Conservation (phyloP, 2,888 invertebrate genomes). For the Scaptomyza flava region DNA sequence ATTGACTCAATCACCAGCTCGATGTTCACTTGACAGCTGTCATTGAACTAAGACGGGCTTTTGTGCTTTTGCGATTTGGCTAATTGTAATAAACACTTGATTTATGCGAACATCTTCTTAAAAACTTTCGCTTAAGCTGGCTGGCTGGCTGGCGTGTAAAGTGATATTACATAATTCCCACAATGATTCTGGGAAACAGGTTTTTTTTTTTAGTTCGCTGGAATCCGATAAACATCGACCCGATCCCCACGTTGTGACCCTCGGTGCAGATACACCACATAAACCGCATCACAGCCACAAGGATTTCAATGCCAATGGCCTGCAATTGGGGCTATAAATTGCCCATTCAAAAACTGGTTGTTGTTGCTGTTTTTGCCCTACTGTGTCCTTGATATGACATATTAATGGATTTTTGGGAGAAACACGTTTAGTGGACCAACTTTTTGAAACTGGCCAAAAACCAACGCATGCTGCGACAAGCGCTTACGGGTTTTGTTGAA, state of each 20-base stretch:
- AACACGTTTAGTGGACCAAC: constrained; percentile 61
- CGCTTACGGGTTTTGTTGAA: constrained; percentile 25
- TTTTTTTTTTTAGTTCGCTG: constrained; percentile 43
- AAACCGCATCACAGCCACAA: constrained; percentile 38
- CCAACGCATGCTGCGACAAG: background rate
- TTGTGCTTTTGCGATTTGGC: constrained; percentile 2
- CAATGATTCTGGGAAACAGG: constrained; percentile 69
- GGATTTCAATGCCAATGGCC: constrained; percentile 77
- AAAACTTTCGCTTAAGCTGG: constrained; percentile 39
- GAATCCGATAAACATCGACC: constrained; percentile 48
- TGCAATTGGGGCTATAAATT: constrained; percentile 70
- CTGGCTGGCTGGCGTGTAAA: constrained; percentile 47
- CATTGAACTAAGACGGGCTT: constrained; percentile 1
- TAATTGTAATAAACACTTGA: constrained; percentile 29
- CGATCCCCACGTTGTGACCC: constrained; percentile 52
- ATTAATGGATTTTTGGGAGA: constrained; percentile 55
- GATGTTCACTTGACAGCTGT: constrained; percentile 37
- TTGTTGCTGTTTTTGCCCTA: constrained; percentile 29
- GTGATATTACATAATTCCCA: constrained; percentile 64
- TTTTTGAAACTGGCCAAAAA: constrained; percentile 18
- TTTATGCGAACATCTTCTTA: constrained; percentile 26
- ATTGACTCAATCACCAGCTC: constrained; percentile 45
- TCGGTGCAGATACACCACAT: constrained; percentile 40
- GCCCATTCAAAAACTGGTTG: constrained; percentile 62
- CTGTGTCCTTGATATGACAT: constrained; percentile 67